These are phyloP conservation scores for Bucorvus abyssinicus DNA, from an alignment of 2,797 vertebrate species.

Conservation along the genomic window DNA sequence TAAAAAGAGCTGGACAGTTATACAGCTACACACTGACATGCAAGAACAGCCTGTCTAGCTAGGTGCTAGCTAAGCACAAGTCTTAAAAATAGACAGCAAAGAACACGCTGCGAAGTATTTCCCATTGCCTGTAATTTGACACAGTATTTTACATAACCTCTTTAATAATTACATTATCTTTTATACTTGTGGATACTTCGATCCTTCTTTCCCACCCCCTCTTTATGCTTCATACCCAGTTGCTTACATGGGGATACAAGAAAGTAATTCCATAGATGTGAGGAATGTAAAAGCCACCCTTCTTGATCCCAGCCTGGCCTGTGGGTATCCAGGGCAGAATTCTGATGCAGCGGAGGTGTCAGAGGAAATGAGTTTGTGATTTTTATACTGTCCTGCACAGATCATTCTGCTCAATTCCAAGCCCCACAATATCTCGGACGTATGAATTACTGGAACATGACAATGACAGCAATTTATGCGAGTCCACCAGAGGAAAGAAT, in stretches of 20 bases:
- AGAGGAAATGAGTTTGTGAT: not conserved
- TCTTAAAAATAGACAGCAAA: not conserved
- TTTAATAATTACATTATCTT: not conserved
- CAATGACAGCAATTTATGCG: not conserved
- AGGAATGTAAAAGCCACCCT: not conserved
- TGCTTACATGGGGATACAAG: rapidly evolving
- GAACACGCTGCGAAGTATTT: not conserved
- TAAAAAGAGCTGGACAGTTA: not conserved
- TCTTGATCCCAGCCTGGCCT: rapidly evolving
- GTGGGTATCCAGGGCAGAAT: not conserved
- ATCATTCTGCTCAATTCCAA: not conserved
- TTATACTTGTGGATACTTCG: not conserved
- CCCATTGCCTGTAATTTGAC: not conserved
- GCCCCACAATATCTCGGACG: not conserved
- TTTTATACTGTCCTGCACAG: not conserved
- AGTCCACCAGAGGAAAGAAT: not conserved
- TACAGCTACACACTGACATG: too few relatives aligned
- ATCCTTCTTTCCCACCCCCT: not conserved
- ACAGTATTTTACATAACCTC: not conserved
- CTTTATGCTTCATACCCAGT: not conserved
- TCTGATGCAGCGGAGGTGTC: not conserved
- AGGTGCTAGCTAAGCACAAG: not conserved
- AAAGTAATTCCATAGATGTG: not conserved
- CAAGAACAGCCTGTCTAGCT: not conserved
- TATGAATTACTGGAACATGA: not conserved